A percentile compares a stretch with the other conserved stretches of the same genome.
These are phyloP conservation scores for Ciona savignyi DNA, from an alignment of 23 tunicate species.

Conservation along the genomic window DNA sequence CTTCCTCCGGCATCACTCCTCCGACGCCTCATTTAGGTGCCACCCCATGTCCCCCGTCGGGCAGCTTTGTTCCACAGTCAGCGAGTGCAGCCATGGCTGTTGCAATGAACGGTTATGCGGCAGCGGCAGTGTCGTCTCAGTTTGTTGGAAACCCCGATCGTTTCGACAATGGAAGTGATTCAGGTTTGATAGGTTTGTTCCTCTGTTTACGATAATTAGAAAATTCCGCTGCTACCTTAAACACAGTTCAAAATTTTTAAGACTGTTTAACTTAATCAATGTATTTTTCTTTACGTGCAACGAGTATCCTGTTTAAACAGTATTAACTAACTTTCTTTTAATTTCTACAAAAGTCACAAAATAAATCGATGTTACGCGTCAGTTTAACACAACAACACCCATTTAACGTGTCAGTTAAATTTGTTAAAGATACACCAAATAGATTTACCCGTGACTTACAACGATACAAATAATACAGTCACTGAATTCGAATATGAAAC, in stretches of 20 bases:
- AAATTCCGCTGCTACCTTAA: no score
- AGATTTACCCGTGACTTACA: neutral
- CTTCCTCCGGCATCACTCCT: conserved; percentile 26
- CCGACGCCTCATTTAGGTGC: conserved; percentile 40
- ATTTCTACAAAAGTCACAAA: no score
- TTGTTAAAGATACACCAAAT: neutral
- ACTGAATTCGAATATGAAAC: no score
- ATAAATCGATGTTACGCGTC: no score
- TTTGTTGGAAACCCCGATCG: conserved; percentile 27
- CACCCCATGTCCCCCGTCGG: conserved; percentile 12
- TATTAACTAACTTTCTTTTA: no score
- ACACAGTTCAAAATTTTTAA: no score
- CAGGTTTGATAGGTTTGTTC: conserved; percentile 84
- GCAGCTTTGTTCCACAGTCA: conserved; percentile 23
- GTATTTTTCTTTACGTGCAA: no score
- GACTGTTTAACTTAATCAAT: no score
- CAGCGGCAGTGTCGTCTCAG: conserved; percentile 36
- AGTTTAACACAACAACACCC: no score
- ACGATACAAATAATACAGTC: no score
- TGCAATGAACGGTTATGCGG: conserved; percentile 44
- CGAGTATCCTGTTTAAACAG: no score
- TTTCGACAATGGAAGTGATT: conserved; percentile 58
- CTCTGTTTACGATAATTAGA: neutral
- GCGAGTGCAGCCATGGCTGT: conserved; percentile 37
- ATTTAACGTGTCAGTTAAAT: neutral